Evolutionary conservation across 2,797 vertebrate species (phyloP), one percentile per base, ranked within the genome.

Genomic region (Vireo griseus): DNA sequence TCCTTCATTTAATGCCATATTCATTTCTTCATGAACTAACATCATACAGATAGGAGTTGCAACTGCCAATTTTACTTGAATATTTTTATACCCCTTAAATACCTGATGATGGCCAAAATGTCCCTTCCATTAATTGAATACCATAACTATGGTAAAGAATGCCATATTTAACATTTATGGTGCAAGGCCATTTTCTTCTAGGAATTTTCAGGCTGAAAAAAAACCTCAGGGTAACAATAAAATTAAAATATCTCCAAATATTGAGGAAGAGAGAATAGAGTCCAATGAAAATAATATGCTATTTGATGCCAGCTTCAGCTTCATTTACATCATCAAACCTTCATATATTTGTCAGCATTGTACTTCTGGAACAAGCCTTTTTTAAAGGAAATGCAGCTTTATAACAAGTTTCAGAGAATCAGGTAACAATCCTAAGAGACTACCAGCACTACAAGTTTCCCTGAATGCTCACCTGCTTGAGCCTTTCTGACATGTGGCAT

Each of bases 141-240:
- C 5, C 0, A 0, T 20, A 83, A 28, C 25, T 31, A 13, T 10
- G 13, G 16, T 17, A 47, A 88, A 77, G 13, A 91, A 35, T 0
- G 2, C 9, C 18, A 13, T 24, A 54, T 21, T 52, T 14, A 25
- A 45, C 8, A 17, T 4, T 25, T 17, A 11, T 10, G 25, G 48
- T 10, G 13, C 9, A n/a, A 62, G 6, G 15, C 2, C 13, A n/a
- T 39, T 55, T 67, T 39, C 42, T 88, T 74, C 40, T 17, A 67
- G 26, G 35, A 59, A 37, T 37, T 87, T 66, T 73, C 54, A 76
- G 9, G 6, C 20, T 73, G 48, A 35, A 65, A 69, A 62, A 44
- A 63, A 73, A 52, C 16, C 7, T 55, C 29, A 28, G 33, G 15
- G 2, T 29, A 88, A 35, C 3, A 48, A n/a, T 1, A 16, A 18